Percentiles rank a stretch among this genome's conserved stretches.
These are phyloP conservation scores for Thunnus albacares DNA, from an alignment of 2,797 vertebrate species.

Conservation along the genomic window DNA sequence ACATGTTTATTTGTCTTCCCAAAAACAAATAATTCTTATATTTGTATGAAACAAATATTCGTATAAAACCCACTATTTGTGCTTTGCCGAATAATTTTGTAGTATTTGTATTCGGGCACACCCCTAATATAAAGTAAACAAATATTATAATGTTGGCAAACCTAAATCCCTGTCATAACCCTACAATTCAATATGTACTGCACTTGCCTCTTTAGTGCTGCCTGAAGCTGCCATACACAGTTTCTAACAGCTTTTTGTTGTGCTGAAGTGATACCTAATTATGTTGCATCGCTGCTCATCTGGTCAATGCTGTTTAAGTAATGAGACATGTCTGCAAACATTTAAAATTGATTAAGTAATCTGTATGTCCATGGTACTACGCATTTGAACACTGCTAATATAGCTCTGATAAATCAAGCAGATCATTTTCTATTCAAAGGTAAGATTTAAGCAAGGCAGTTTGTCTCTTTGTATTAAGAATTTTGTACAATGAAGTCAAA, in stretches of 20 bases:
- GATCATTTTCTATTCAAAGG: not conserved
- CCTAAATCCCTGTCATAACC: not conserved
- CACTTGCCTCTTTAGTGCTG: not conserved
- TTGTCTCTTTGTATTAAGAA: not conserved
- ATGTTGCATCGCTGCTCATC: slow-evolving; percentile 2
- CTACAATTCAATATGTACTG: not conserved
- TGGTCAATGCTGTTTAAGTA: not conserved
- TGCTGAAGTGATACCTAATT: not conserved
- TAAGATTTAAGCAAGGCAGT: not conserved
- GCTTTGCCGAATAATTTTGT: too few relatives aligned
- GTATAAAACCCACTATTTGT: too few relatives aligned
- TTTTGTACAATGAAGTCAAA: not conserved
- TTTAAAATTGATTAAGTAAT: slow-evolving; percentile 9
- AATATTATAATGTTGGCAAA: not conserved
- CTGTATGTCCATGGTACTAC: not conserved
- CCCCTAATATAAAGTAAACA: not conserved
- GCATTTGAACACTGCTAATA: not conserved
- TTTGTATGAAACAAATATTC: too few relatives aligned
- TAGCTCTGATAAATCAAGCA: not conserved
- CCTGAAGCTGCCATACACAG: slow-evolving; percentile 4
- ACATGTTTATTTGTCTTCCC: too few relatives aligned
- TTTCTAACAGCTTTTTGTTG: not conserved
- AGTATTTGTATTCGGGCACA: too few relatives aligned
- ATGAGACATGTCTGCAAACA: not conserved
- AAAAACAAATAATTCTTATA: too few relatives aligned